These are phyloP conservation scores for Oreotrochilus melanogaster DNA, from an alignment of 2,113 vertebrate genomes.

Conservation along the genomic window DNA sequence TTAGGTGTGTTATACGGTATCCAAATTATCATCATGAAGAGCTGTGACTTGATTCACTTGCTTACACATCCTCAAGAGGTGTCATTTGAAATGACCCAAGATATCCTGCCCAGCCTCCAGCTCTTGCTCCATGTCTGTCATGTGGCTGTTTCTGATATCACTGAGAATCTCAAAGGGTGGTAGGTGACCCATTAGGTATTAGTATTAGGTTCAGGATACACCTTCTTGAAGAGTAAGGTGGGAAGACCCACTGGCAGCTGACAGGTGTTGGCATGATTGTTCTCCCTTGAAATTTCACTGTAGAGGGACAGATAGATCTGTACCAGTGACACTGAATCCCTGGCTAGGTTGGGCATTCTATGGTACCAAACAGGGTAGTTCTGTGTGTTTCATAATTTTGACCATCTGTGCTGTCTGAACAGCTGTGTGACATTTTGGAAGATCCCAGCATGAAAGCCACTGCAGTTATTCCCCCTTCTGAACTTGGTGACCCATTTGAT, in stretches of 20 bases:
- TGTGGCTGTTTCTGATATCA: neutral
- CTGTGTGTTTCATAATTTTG: neutral
- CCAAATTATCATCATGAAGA: neutral
- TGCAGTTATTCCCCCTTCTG: neutral
- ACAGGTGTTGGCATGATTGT: neutral
- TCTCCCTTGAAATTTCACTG: neutral
- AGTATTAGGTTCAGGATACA: neutral
- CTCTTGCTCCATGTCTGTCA: neutral
- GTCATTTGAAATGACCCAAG: neutral
- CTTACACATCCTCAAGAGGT: neutral
- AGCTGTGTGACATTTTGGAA: neutral
- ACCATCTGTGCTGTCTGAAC: neutral
- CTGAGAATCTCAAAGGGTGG: neutral
- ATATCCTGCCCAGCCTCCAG: neutral
- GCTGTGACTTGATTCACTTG: neutral
- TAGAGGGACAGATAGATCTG: neutral
- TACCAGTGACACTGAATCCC: neutral
- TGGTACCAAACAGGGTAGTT: neutral
- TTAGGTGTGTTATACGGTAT: neutral
- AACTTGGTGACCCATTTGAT: neutral
- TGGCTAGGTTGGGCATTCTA: neutral
- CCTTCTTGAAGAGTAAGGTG: neutral
- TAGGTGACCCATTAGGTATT: neutral
- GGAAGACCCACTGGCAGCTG: neutral
- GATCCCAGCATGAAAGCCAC: neutral